A percentile compares a stretch with the other conserved stretches of the same genome.
Evolutionary conservation across 1,140 invertebrate genomes (phyloP).

Genomic region (Mactra quadrangularis): DNA sequence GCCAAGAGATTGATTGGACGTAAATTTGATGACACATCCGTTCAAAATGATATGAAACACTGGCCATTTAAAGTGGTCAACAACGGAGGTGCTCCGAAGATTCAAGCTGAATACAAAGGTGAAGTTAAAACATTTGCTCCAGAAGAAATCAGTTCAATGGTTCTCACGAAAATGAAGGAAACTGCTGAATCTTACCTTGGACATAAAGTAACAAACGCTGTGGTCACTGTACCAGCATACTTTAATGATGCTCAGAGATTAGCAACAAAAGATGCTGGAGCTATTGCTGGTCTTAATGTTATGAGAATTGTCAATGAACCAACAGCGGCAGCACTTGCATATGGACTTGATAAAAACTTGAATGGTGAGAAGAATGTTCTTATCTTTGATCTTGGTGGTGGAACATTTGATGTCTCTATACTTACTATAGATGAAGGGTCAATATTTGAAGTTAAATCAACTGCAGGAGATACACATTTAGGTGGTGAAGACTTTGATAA

Average conservation of each 20-base stretch:
- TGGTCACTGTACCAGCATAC: constrained; percentile 84
- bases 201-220: constrained; percentile 80
- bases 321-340: constrained; percentile 85
- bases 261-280: constrained; percentile 84
- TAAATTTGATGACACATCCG: constrained; percentile 93
- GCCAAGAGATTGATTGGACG: constrained; percentile 94
- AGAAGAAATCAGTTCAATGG: constrained; percentile 95
- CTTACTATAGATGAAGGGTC: constrained; percentile 87
- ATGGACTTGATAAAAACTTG: constrained; percentile 86
- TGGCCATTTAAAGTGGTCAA: constrained; percentile 89
- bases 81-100: constrained; percentile 86
- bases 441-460: constrained; percentile 89
- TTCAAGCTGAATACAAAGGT: constrained; percentile 93
- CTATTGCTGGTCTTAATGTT: constrained; percentile 85
- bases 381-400: constrained; percentile 78
- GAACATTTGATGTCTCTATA: constrained; percentile 80
- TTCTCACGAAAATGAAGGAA: constrained; percentile 93
- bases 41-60: constrained; percentile 97
- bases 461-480: constrained; percentile 86
- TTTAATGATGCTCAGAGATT: constrained; percentile 83
- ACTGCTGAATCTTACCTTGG: constrained; percentile 97
- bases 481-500: constrained; percentile 89
- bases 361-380: constrained; percentile 76
- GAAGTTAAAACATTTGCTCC: constrained; percentile 95
- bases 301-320: constrained; percentile 85